Base-by-base conservation (phyloP, 1,140 invertebrate species). In the Pachyrhynchus sulphureomaculatus region DNA sequence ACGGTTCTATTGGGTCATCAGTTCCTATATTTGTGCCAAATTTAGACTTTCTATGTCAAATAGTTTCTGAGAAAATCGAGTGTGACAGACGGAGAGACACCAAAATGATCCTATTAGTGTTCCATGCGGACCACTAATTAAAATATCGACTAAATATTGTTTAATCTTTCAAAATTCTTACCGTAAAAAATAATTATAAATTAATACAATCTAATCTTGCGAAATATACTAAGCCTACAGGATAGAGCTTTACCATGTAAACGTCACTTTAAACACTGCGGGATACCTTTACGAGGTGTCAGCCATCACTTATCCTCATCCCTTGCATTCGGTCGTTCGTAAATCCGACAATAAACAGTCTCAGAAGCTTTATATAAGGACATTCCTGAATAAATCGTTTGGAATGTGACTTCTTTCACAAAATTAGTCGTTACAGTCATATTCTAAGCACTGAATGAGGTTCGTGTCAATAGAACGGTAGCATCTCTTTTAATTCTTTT, bases 221-320 rank as follows among this genome's bases (percentile, higher is more conserved):
- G 12, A 29, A 29, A 29, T 10, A 10, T 29, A 42, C 62, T 61
- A 59, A 64, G 57, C 51, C 57, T 57, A 56, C 56, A 21, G 56
- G 41, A 56, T 55, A 47, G 59, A 67, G 62, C 65, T 67, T 67
- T 67, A 57, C 61, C 61, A 61, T 67, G 65, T 67, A 59, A 52
- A 61, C 51, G 65, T 67, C 65, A 67, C 62, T 64, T 42, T 53
- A 55, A 48, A 45, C 61, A 45, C 65, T 41, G 54, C 55, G 52
- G 65, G 65, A 53, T 42, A 45, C 52, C 59, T 55, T 61, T 57
- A 29, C 41, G 41, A 64, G 65, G 65, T 67, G 65, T 67, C 65
- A 67, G 56, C 65, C 65, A 58, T 60, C 56, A 66, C 65, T 66
- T 66, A 66, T 66, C 64, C 54, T 39, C 65, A 64, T 67, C 65